Base-by-base conservation (phyloP, 1,140 invertebrate species). In the Calycopis cecrops region DNA sequence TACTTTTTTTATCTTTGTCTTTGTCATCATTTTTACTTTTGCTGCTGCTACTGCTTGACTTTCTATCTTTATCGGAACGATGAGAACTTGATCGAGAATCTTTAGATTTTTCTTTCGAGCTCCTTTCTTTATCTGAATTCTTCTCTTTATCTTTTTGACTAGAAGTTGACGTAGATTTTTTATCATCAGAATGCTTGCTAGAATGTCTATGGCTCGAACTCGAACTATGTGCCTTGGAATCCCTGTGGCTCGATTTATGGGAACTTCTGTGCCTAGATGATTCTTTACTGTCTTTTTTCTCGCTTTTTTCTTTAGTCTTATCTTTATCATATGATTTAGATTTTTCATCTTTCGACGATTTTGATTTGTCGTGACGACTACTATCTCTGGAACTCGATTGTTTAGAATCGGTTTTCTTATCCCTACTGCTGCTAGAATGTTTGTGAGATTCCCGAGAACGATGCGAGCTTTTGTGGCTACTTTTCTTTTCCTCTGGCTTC, bases 231-330 rank as follows among this genome's bases (percentile, higher is more conserved):
- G 79, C 71, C 65, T 80, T 88, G 53, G 83, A 82, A 57, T 87
- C 80, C 73, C 70, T 79, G 54, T 69, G 71, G 50, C 69, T 84
- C 8, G 75, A 79, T 69, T 76, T 82, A 35, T 79, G 70, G 11
- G 79, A 85, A 37, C 77, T 84, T 42, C 66, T 74, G 34, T 85
- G 84, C 70, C 69, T 85, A 51, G 67, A 78, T 38, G 73, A 85
- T 52, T 81, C 85, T 60, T 77, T 85, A 62, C 74, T 88, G 61
- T 89, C 89, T 60, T 77, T 83, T 16, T 83, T 79, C 49, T 88
- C 69, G 80, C 44, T 71, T 66, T 44, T 86, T 62, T 71, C 76
- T 52, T 69, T 87, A 47, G 72, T 74, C 42, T 71, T 78, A 12
- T 86, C 84, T 73, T 80, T 89, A 48, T 77, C 73, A 52, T 57